Evolutionary conservation across 2,797 vertebrate species (phyloP), one percentile per base, ranked within the genome.

Genomic region (Centropyge bicolor): DNA sequence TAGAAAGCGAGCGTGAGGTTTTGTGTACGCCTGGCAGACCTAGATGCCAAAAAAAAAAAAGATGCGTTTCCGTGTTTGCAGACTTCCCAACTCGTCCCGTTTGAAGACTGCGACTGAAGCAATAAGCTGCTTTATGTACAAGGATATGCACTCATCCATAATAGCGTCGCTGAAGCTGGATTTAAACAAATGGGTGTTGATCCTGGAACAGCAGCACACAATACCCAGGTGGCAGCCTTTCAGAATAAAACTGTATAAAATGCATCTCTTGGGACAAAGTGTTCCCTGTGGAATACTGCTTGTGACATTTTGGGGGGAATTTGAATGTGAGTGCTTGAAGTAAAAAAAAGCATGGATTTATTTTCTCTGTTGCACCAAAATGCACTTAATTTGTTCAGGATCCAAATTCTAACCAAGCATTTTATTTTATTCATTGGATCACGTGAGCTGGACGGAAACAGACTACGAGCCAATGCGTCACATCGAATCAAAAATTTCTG

Each of bases 121-220:
- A 57, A 52, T 73, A 60, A 56, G 57, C 41, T 71, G n/a, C 56
- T 68, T 63, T 70, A 40, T 78, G 80, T 52, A 52, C 61, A 71
- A 31, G 22, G n/a, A 69, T 48, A 56, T 61, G 17, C 40, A 56
- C 56, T 77, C 59, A 38, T 55, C 24, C n/a, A 54, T 68, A 72
- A 76, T 46, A 43, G 16, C 41, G 45, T 22, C 31, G 48, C 70
- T 71, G 65, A 72, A 27, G 51, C 70, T 67, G 55, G 70, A 77
- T 80, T 73, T 76, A 74, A 62, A 78, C 56, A 80, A 76, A 83
- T 64, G 31, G 45, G 40, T 61, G 78, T 65, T 73, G 69, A 81
- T 80, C 43, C 54, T 45, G 16, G 57, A 85, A 70, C 65, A 76
- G 79, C 0, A 1, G 74, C 31, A 36, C 38, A 69, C 48, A 72